Evolutionary conservation across 2,797 vertebrate species (phyloP).

Genomic region (Telmatherina bonti): DNA sequence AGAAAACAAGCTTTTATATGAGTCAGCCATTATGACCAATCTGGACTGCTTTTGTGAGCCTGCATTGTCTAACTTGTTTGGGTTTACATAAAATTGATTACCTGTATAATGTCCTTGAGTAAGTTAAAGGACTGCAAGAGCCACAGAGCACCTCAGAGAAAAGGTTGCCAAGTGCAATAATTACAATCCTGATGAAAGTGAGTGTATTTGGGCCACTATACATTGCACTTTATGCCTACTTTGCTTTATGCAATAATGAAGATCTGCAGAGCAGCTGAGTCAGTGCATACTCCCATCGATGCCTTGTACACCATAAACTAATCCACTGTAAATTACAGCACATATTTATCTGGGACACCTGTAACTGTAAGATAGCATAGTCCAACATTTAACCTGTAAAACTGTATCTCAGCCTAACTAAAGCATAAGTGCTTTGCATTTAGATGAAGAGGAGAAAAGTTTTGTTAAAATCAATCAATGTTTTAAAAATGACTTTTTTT

Average conservation of each 20-base stretch:
- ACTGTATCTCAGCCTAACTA: too few relatives aligned
- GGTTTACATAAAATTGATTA: too few relatives aligned
- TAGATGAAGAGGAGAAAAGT: too few relatives aligned
- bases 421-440: too few relatives aligned
- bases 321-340: background rate
- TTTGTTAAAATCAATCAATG: too few relatives aligned
- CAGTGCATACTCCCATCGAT: background rate
- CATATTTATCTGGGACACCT: background rate
- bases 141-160: background rate
- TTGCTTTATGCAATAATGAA: background rate
- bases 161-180: background rate
- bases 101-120: background rate
- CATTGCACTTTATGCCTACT: background rate
- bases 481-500: too few relatives aligned
- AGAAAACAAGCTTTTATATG: too few relatives aligned
- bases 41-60: too few relatives aligned
- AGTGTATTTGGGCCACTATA: background rate
- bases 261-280: background rate
- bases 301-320: background rate
- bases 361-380: background rate
- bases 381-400: background rate
- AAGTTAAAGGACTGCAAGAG: background rate
- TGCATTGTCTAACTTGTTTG: too few relatives aligned
- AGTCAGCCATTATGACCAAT: too few relatives aligned
- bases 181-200: background rate